Percentiles rank a stretch among this genome's conserved stretches.
Conservation (phyloP, 2,888 invertebrate genomes). For the Leistus spinibarbis region DNA sequence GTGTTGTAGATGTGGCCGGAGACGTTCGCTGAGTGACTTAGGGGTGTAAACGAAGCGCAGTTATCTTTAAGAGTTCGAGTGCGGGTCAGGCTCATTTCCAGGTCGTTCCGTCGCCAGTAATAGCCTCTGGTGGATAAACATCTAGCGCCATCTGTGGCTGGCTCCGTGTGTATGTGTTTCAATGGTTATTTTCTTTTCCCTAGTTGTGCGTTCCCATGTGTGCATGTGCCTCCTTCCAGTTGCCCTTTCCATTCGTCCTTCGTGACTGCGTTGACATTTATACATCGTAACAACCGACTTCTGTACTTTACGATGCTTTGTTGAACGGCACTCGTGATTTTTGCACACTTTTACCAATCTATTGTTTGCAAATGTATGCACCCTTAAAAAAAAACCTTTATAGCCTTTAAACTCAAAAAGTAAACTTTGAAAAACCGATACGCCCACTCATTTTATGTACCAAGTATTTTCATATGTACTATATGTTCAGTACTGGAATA, state of each 20-base stretch:
- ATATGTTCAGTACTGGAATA: no score
- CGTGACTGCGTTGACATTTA: constrained; percentile 13
- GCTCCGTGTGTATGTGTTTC: not conserved
- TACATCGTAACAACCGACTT: constrained; percentile 11
- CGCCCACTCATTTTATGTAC: no score
- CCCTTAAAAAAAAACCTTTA: no score
- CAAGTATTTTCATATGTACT: no score
- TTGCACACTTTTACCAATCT: not conserved
- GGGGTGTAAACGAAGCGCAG: not conserved
- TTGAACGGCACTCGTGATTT: not conserved
- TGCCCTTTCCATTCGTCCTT: constrained; percentile 13
- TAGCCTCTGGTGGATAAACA: constrained; percentile 16
- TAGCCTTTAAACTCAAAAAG: no score
- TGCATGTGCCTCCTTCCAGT: not conserved
- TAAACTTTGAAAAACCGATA: no score
- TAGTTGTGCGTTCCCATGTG: not conserved
- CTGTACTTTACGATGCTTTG: constrained; percentile 14
- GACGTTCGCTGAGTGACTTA: constrained; percentile 1
- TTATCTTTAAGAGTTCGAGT: constrained; percentile 5
- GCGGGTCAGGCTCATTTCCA: constrained; percentile 19
- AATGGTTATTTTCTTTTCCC: not conserved
- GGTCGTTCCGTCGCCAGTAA: constrained; percentile 14
- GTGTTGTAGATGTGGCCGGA: not conserved
- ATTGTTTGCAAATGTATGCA: no score
- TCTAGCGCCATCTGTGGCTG: not conserved